Percentiles rank a stretch among this genome's conserved stretches.
These are phyloP conservation scores for Numenius phaeopus DNA, from an alignment of 2,797 vertebrate species.

Conservation along the genomic window DNA sequence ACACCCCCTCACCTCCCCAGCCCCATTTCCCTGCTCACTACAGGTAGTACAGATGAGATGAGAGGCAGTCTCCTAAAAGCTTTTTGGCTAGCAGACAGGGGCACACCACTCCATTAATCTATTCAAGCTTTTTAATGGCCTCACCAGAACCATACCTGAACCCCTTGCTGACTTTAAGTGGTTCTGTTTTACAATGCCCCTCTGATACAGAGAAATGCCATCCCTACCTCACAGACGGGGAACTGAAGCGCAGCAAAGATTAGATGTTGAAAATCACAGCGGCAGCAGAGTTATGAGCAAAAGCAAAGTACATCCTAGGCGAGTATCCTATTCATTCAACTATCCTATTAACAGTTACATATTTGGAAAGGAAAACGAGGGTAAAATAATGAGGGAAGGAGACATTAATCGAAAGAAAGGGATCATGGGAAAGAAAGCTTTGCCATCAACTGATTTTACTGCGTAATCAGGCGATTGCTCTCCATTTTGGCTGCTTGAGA, in stretches of 20 bases:
- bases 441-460: neutral
- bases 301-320: neutral
- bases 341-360: neutral
- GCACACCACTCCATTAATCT: neutral
- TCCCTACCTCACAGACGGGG: neutral
- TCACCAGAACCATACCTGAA: neutral
- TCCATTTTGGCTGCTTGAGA: neutral
- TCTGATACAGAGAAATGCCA: neutral
- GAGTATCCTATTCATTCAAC: neutral
- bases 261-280: constrained; percentile 5
- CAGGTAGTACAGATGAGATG: neutral
- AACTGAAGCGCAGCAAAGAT: neutral
- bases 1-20: neutral
- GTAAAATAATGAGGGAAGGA: constrained; percentile 2
- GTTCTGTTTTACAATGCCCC: neutral
- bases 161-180: neutral
- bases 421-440: neutral
- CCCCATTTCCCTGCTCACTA: neutral
- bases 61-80: neutral
- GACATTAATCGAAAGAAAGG: neutral
- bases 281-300: neutral
- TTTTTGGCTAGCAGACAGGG: neutral
- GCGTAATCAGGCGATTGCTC: neutral
- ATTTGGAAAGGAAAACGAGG: neutral
- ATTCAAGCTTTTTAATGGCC: neutral